Evolutionary conservation across 1,140 invertebrate species (phyloP).

Genomic region (Lerema accius): DNA sequence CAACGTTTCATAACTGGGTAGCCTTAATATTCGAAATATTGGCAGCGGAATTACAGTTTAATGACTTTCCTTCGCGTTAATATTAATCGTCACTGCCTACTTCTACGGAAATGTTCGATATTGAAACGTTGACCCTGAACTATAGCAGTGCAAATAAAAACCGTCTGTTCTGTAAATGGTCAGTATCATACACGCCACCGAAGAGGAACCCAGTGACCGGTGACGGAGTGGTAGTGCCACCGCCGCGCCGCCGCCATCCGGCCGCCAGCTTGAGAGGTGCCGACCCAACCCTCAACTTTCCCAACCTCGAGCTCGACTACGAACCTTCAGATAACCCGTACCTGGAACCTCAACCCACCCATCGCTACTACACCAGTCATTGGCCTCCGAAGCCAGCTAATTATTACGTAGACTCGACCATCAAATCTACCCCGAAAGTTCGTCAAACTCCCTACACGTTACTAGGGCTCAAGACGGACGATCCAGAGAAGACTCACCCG

Average conservation of each 20-base stretch:
- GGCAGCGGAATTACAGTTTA: conserved; percentile 10
- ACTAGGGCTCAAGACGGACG: conserved; percentile 64
- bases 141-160: conserved; percentile 63
- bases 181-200: conserved; percentile 75
- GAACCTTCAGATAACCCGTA: conserved; percentile 11
- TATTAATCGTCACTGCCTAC: background rate
- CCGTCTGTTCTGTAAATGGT: conserved; percentile 75
- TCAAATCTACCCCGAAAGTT: conserved; percentile 48
- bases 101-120: background rate
- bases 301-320: conserved; percentile 40
- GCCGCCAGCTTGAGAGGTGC: conserved; percentile 79
- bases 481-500: conserved; percentile 61
- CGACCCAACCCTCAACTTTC: conserved; percentile 44
- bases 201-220: conserved; percentile 82
- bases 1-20: conserved; percentile 23
- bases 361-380: conserved; percentile 61
- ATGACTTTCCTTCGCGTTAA: background rate
- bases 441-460: conserved; percentile 63
- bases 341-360: conserved; percentile 66
- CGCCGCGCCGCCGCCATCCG: conserved; percentile 68
- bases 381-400: conserved; percentile 67
- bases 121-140: conserved; percentile 33
- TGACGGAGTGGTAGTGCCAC: conserved; percentile 72
- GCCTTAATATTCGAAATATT: conserved; percentile 16
- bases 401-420: conserved; percentile 71